Base-by-base conservation (phyloP, 2,113 vertebrate genomes). In the Myiopsitta monachus region DNA sequence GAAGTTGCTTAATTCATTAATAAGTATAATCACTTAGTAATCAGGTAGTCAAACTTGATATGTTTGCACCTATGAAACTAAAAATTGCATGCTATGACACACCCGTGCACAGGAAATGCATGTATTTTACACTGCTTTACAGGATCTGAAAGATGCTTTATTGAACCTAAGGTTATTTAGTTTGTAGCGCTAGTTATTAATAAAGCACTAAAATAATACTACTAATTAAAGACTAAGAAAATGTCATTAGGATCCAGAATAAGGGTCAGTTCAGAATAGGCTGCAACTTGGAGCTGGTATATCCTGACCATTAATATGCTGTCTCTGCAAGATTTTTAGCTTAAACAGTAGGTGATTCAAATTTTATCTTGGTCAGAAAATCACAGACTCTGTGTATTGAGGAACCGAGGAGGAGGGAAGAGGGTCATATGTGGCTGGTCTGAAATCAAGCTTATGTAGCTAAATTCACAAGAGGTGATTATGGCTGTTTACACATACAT, bases 1-100 rank as follows among this genome's bases (percentile, higher is more conserved):
- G 30, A 61, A 74, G 36, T 90, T 92, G 38, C 93, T 87, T 89
- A 89, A 87, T 92, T 90, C 61, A 73, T 85, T 92, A 93, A 83
- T 95, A 84, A 64, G 39, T 73, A 22, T 80, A 91, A 90, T 90
- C 2, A 4, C 61, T 90, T 94, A 93, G 94, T 93, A 67, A 88
- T 62, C 8, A 7, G 28, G 57, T 82, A 88, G 88, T 64, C 83
- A 92, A 88, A 90, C 66, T 82, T 41, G 78, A 92, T 87, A 80
- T 95, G 61, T 73, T 95, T 90, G 75, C 52, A 18, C 59, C 63
- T 87, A n/a, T 82, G 84, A 93, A 87, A 82, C 59, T 73, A 83
- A 79, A 86, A 95, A 80, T 43, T 63, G 43, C 59, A 4, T 51
- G 51, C 68, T 67, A 17, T 81, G 86, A 36, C 78, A 76, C 89